Evolutionary conservation across 2,797 vertebrate genomes (phyloP).

Genomic region (Sciurus carolinensis): DNA sequence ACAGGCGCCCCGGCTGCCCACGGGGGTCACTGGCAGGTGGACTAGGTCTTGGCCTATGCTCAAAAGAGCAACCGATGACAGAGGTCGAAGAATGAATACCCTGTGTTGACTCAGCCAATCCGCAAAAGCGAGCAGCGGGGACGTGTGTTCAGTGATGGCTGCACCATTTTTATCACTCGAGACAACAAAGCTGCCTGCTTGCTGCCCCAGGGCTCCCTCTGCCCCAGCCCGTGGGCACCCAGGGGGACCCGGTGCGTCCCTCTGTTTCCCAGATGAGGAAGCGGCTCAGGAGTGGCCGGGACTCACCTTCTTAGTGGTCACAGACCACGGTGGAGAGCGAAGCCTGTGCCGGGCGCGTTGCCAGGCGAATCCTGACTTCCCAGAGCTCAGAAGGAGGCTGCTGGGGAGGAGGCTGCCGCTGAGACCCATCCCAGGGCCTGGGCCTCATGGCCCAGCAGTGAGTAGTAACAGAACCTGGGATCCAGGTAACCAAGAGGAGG

Average conservation of each 20-base stretch:
- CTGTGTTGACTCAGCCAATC: accelerated
- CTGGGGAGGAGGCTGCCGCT: accelerated
- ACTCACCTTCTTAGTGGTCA: accelerated
- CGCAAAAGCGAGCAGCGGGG: no score
- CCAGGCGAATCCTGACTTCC: accelerated
- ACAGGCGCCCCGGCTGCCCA: no score
- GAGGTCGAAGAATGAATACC: background rate
- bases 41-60: background rate
- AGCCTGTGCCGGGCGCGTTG: accelerated
- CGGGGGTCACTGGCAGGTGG: background rate
- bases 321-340: accelerated
- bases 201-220: accelerated
- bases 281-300: background rate
- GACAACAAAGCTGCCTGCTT: no score
- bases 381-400: background rate
- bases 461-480: background rate
- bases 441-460: no score
- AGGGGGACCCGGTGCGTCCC: accelerated
- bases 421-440: no score
- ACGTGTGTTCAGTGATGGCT: no score
- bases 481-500: background rate
- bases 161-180: no score
- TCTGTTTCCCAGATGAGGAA: accelerated
- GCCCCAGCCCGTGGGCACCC: accelerated
- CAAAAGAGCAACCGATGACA: no score